Conservation (phyloP, 2,888 invertebrate genomes). For the Leucania comma region DNA sequence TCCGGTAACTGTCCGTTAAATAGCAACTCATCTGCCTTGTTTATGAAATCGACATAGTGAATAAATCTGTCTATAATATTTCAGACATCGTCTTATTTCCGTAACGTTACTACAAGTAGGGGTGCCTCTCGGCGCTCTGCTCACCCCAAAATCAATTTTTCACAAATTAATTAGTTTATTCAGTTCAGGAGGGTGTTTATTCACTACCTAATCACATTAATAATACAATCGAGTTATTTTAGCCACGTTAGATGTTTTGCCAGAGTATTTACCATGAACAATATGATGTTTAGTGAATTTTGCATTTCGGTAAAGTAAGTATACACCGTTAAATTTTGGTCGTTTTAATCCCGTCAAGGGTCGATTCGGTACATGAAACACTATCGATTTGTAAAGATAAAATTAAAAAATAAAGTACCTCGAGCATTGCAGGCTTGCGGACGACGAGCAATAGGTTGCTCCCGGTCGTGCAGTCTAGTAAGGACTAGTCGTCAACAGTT, state of each 20-base stretch:
- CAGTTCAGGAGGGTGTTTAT: constrained; percentile 53
- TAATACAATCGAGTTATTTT: constrained; percentile 46
- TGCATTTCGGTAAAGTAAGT: not conserved
- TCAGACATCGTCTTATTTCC: constrained; percentile 10
- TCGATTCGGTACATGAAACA: too few species aligned
- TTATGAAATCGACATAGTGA: too few species aligned
- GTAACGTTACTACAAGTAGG: constrained; percentile 25
- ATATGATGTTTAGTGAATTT: constrained; percentile 11
- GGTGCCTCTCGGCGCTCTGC: constrained; percentile 9
- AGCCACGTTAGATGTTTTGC: constrained; percentile 19
- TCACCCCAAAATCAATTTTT: constrained; percentile 53
- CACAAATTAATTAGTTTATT: constrained; percentile 57
- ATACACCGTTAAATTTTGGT: too few species aligned
- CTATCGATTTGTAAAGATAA: too few species aligned
- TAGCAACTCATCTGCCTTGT: too few species aligned
- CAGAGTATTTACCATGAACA: constrained; percentile 9
- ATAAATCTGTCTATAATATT: constrained; percentile 18
- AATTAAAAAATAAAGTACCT: too few species aligned
- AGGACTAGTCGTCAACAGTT: too few species aligned
- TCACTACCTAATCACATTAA: constrained; percentile 49
- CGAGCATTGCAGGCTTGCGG: too few species aligned
- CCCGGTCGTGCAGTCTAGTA: too few species aligned
- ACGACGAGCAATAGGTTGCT: too few species aligned
- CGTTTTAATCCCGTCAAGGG: too few species aligned
- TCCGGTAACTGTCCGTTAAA: too few species aligned